Percentiles rank a stretch among this genome's conserved stretches.
Evolutionary conservation across 2,797 vertebrate species (phyloP).

Genomic region (Phalloptychus januarius): DNA sequence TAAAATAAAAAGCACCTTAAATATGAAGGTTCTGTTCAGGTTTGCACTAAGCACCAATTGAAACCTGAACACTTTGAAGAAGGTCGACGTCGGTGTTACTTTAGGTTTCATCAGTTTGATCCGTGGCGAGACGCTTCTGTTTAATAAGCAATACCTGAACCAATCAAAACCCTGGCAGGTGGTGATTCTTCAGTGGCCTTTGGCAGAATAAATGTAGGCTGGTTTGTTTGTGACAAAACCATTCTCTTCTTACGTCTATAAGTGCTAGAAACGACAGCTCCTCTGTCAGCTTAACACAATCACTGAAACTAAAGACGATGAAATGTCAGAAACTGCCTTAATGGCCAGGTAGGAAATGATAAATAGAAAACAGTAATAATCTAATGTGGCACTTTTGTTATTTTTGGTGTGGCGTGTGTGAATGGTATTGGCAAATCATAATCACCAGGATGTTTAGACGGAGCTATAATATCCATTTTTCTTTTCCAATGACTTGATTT

Average conservation of each 20-base stretch:
- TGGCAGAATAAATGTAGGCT: constrained; percentile 62
- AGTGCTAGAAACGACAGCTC: constrained; percentile 32
- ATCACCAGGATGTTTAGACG: constrained; percentile 67
- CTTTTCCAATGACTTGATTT: constrained; percentile 49
- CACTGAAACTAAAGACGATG: constrained; percentile 40
- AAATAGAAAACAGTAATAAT: constrained; percentile 32
- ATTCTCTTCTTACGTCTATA: constrained; percentile 31
- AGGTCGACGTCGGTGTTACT: neutral
- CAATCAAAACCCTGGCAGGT: constrained; percentile 40
- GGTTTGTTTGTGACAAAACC: constrained; percentile 44
- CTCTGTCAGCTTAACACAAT: constrained; percentile 45
- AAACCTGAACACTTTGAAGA: constrained; percentile 17
- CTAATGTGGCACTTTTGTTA: constrained; percentile 25
- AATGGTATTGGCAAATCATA: constrained; percentile 56
- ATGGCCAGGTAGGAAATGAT: constrained; percentile 30
- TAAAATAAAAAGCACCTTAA: constrained; percentile 28
- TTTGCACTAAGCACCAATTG: constrained; percentile 40
- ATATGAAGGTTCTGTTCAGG: constrained; percentile 27
- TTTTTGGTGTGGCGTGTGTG: constrained; percentile 36
- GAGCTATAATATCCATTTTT: constrained; percentile 60
- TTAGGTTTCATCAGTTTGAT: neutral
- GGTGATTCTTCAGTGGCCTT: constrained; percentile 56
- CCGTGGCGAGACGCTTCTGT: constrained; percentile 23
- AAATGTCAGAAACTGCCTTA: constrained; percentile 61
- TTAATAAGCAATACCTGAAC: constrained; percentile 68